Percentiles rank a stretch among this genome's conserved stretches.
Evolutionary conservation across 37 sponge, comb jelly and placozoan genomes (phyloP).

Genomic region (Halisarca cf. caerulea): DNA sequence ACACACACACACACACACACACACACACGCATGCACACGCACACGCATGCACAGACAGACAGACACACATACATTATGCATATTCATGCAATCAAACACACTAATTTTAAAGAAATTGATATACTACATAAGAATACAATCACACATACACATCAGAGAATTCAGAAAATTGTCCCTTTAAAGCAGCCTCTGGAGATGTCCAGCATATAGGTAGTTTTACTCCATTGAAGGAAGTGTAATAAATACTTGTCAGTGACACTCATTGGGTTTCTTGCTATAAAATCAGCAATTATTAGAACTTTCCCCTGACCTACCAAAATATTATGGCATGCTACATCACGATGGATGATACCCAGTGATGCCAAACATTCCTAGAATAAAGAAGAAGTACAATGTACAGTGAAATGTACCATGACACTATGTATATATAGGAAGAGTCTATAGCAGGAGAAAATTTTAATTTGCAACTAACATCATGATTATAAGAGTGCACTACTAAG

Average conservation of each 20-base stretch:
- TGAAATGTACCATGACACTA: too few species aligned
- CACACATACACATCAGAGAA: slow-evolving; percentile 11
- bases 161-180: not conserved
- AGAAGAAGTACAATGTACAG: too few species aligned
- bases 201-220: not conserved
- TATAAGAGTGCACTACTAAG: too few species aligned
- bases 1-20: too few species aligned
- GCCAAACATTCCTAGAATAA: slow-evolving; percentile 1
- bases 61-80: not conserved
- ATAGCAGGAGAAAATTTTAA: too few species aligned
- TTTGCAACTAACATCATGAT: too few species aligned
- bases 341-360: slow-evolving; percentile 1
- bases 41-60: not conserved
- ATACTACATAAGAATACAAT: too few species aligned
- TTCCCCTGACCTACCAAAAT: not conserved
- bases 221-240: not conserved
- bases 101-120: too few species aligned
- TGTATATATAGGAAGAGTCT: too few species aligned
- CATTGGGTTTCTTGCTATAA: not conserved
- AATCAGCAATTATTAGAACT: slow-evolving; percentile 4
- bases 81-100: too few species aligned
- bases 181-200: not conserved
- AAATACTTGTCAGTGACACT: too few species aligned
- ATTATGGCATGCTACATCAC: not conserved
- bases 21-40: too few species aligned